These are phyloP conservation scores for Hypolimnas misippus DNA, from an alignment of 2,888 invertebrate species.

Conservation along the genomic window DNA sequence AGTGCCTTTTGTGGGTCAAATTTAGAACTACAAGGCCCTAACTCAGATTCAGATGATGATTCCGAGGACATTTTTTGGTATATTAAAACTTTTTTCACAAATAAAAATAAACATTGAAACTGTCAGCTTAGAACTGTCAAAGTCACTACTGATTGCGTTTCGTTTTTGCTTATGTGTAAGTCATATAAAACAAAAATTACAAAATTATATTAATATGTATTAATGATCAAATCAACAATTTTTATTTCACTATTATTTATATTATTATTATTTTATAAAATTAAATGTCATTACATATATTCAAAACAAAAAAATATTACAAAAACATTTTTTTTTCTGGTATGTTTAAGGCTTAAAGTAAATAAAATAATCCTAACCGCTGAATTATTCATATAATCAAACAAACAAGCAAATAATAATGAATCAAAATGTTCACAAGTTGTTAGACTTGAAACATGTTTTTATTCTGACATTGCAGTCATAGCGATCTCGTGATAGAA, in stretches of 20 bases:
- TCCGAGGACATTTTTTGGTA: constrained; percentile 59
- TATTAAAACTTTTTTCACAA: constrained; percentile 25
- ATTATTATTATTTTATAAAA: constrained; percentile 1
- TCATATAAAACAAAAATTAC: background rate
- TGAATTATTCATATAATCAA: constrained; percentile 28
- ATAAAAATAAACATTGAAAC: constrained; percentile 10
- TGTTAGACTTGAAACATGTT: constrained; percentile 42
- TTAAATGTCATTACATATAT: too few species aligned
- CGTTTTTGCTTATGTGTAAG: constrained; percentile 7
- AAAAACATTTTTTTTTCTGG: too few species aligned
- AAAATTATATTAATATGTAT: background rate
- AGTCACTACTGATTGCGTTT: constrained; percentile 17
- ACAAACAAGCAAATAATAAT: constrained; percentile 30
- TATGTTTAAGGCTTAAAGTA: too few species aligned
- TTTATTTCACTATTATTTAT: background rate
- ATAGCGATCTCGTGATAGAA: constrained; percentile 63
- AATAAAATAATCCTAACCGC: too few species aligned
- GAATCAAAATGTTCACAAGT: constrained; percentile 31
- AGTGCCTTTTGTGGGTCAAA: constrained; percentile 90
- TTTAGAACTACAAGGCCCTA: constrained; percentile 68
- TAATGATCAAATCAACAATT: background rate
- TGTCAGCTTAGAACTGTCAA: constrained; percentile 24
- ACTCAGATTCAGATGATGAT: constrained; percentile 75
- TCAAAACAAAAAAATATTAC: too few species aligned
- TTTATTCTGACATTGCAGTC: constrained; percentile 58